A percentile compares a stretch with the other conserved stretches of the same genome.
These are phyloP conservation scores for Zoanthus sansibaricus DNA, from an alignment of 92 coral and sea anemone genomes.

Conservation along the genomic window DNA sequence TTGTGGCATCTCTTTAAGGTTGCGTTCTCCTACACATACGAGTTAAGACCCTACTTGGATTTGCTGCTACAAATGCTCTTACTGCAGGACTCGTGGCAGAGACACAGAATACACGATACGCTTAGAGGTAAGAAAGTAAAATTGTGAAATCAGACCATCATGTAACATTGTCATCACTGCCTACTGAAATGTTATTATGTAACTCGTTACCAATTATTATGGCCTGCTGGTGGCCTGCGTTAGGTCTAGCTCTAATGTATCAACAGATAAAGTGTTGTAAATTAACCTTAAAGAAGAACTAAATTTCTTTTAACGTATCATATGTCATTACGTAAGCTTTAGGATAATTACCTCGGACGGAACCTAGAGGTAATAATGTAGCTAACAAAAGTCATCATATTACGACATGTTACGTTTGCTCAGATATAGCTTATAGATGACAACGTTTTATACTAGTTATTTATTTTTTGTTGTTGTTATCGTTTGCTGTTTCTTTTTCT, in stretches of 20 bases:
- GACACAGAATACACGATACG: slow-evolving; percentile 92
- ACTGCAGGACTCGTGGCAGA: slow-evolving; percentile 99
- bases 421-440: no score
- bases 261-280: not conserved
- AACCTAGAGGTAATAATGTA: no score
- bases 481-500: no score
- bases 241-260: not conserved
- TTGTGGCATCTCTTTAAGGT: slow-evolving; percentile 56
- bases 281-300: not conserved
- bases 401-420: no score
- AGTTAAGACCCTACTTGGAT: slow-evolving; percentile 93
- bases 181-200: slow-evolving; percentile 75
- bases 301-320: no score
- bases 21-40: slow-evolving; percentile 98
- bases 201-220: not conserved
- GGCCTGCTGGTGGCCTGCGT: not conserved
- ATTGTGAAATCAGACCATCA: not conserved
- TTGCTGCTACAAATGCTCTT: slow-evolving; percentile 93
- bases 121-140: slow-evolving; percentile 77
- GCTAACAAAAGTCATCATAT: no score
- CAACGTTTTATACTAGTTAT: no score
- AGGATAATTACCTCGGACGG: no score
- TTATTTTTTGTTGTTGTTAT: no score
- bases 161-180: not conserved
- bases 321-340: no score